Conservation (phyloP, 37 sponge, comb jelly and placozoan genomes). For the Hormiphora californensis region DNA sequence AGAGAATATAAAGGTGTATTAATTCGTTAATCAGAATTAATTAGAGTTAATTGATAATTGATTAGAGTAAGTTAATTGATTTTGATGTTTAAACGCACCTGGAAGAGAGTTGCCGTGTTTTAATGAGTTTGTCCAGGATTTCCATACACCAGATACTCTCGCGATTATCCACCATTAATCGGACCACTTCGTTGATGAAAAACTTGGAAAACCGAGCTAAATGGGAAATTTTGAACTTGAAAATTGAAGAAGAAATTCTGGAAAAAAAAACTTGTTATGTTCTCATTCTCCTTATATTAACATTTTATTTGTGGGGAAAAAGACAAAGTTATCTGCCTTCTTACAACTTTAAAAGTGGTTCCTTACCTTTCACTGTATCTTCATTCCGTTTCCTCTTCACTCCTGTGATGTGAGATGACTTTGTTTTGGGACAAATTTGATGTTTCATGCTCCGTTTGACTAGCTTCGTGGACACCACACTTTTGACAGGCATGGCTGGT, state of each 20-base stretch:
- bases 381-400: neutral
- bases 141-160: neutral
- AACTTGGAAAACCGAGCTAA: neutral
- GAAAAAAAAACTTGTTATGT: no score
- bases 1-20: no score
- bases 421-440: neutral
- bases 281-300: neutral
- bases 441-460: conserved; percentile 33
- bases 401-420: neutral
- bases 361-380: no score
- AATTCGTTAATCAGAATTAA: neutral
- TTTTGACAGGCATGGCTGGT: neutral
- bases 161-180: conserved; percentile 48
- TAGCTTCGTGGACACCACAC: neutral
- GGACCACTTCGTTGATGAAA: conserved; percentile 43
- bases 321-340: neutral
- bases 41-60: neutral
- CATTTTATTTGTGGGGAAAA: neutral
- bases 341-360: neutral
- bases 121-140: neutral
- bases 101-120: conserved; percentile 13
- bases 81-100: no score
- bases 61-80: neutral
- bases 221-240: neutral
- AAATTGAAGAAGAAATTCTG: neutral